Conservation (phyloP, 1,140 invertebrate species). For the Euwallacea similis region DNA sequence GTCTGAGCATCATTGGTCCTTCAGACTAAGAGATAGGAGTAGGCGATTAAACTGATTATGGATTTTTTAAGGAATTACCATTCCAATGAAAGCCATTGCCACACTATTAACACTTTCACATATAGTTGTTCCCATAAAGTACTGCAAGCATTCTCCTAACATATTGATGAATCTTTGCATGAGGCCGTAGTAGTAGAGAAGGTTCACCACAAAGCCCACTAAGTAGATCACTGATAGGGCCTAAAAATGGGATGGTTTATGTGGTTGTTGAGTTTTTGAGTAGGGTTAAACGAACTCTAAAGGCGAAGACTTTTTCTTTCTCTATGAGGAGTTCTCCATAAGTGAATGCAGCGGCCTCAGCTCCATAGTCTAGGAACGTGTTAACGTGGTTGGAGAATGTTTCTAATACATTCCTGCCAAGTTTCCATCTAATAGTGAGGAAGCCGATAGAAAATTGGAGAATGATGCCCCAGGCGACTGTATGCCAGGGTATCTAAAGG, state of each 20-base stretch:
- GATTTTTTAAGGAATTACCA: constrained; percentile 61
- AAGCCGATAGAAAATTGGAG: constrained; percentile 88
- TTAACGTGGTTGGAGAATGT: constrained; percentile 80
- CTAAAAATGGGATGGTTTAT: constrained; percentile 55
- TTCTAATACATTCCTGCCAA: constrained; percentile 75
- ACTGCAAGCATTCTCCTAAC: constrained; percentile 75
- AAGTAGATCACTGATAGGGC: constrained; percentile 86
- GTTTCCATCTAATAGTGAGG: constrained; percentile 80
- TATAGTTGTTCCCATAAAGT: constrained; percentile 80
- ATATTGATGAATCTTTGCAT: constrained; percentile 88
- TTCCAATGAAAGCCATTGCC: constrained; percentile 88
- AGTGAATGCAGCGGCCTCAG: constrained; percentile 80
- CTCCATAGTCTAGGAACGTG: constrained; percentile 77
- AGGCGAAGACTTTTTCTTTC: constrained; percentile 69
- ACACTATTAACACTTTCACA: constrained; percentile 91
- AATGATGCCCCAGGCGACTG: constrained; percentile 76
- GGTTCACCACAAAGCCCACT: constrained; percentile 84
- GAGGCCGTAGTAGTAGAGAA: constrained; percentile 84
- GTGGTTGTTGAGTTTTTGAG: not conserved
- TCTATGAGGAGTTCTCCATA: constrained; percentile 72
- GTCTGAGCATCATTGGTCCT: constrained; percentile 84
- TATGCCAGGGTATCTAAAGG: constrained; percentile 71
- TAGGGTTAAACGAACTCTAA: constrained; percentile 63
- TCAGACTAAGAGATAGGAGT: constrained; percentile 69
- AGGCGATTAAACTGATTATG: constrained; percentile 4